These are phyloP conservation scores for Sebastes aleutianus DNA, from an alignment of 2,797 vertebrate species.

Conservation along the genomic window DNA sequence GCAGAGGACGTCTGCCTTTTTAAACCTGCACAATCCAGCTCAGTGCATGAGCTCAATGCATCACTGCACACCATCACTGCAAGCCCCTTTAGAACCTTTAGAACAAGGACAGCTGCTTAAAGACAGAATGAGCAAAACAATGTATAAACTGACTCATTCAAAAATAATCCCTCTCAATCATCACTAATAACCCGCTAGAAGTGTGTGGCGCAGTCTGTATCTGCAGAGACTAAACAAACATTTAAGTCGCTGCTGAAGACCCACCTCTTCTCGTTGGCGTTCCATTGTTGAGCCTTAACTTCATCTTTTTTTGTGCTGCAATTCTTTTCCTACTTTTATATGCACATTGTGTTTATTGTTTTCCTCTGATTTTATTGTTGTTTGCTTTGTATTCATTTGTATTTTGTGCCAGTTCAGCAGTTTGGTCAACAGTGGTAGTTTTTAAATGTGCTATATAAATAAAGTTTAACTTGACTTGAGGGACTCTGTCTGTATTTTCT, in stretches of 20 bases:
- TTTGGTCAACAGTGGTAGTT: neutral
- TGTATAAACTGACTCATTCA: neutral
- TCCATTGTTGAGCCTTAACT: too few relatives aligned
- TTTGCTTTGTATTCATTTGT: neutral
- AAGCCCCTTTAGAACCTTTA: neutral
- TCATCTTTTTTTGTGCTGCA: too few relatives aligned
- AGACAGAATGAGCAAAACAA: neutral
- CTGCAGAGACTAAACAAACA: too few relatives aligned
- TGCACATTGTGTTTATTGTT: neutral
- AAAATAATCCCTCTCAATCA: too few relatives aligned
- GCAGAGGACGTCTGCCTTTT: neutral
- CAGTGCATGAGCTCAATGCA: neutral
- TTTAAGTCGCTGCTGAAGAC: too few relatives aligned
- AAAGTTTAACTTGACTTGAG: too few relatives aligned
- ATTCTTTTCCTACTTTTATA: neutral
- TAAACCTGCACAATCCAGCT: neutral
- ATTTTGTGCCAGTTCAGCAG: neutral
- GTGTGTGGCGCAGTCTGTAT: too few relatives aligned
- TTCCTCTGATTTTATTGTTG: neutral
- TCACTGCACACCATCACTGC: neutral
- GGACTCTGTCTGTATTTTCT: neutral
- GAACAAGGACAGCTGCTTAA: neutral
- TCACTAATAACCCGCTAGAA: too few relatives aligned
- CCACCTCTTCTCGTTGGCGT: too few relatives aligned
- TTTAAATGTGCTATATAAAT: neutral